Conservation (phyloP, 2,797 vertebrate genomes). For the Tauraco hartlaubi region DNA sequence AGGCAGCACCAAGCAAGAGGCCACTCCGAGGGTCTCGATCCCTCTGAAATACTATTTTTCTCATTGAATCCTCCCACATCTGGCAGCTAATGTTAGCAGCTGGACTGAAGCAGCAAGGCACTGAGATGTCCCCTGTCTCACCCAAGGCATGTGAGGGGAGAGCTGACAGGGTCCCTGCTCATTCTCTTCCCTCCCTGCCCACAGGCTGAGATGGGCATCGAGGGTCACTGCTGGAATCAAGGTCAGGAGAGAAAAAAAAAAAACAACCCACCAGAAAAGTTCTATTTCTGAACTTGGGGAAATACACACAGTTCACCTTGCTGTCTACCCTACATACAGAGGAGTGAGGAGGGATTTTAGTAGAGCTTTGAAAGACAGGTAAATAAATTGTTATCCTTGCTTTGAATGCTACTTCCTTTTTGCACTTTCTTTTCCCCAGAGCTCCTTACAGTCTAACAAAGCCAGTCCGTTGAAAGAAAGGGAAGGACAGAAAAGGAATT, state of each 20-base stretch:
- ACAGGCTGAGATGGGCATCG: neutral
- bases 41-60: neutral
- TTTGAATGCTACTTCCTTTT: neutral
- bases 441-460: neutral
- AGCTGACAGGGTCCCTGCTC: accelerated
- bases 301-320: neutral
- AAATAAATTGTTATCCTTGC: neutral
- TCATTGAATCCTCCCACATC: neutral
- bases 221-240: neutral
- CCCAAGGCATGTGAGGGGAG: neutral
- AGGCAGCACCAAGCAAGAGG: neutral
- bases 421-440: neutral
- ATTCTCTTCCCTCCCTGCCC: neutral
- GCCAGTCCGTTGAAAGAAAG: neutral
- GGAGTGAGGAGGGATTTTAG: neutral
- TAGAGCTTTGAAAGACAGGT: neutral
- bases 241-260: neutral
- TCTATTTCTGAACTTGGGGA: neutral
- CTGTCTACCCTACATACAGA: neutral
- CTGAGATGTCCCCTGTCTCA: neutral
- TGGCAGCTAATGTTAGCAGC: neutral
- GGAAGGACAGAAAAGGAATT: neutral
- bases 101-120: neutral
- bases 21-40: neutral
- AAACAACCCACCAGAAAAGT: neutral